phyloP scores from a whole-genome alignment of 2,888 invertebrate genomes.

The Thymelicus lineola region DNA sequence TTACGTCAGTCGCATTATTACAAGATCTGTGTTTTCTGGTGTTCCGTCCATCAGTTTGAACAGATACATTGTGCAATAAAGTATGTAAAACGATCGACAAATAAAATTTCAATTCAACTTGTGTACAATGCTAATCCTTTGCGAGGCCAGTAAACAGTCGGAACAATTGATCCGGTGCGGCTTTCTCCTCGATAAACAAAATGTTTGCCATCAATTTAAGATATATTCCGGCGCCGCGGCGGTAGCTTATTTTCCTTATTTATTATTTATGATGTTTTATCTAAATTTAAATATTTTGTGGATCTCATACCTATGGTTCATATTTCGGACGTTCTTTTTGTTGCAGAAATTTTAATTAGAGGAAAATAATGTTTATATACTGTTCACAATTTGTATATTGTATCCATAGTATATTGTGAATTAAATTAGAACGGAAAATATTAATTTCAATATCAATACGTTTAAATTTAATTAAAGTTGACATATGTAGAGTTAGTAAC shows the following conservation, averaged over 20 bases:
- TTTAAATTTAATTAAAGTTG: too few relatives aligned
- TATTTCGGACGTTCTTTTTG: too few relatives aligned
- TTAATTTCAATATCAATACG: too few relatives aligned
- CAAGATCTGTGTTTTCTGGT: neutral
- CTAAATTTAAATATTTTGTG: neutral
- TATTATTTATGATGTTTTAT: neutral
- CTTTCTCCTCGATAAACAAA: constrained; percentile 11
- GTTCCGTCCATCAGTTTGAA: neutral
- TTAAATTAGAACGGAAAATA: too few relatives aligned
- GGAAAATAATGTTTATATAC: too few relatives aligned
- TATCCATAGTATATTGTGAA: too few relatives aligned
- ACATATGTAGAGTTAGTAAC: too few relatives aligned
- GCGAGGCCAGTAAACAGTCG: neutral
- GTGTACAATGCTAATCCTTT: neutral
- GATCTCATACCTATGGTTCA: neutral
- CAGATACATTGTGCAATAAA: neutral
- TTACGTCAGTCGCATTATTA: too few relatives aligned
- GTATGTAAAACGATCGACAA: too few relatives aligned
- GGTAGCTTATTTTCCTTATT: neutral
- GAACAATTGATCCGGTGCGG: neutral
- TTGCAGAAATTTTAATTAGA: too few relatives aligned
- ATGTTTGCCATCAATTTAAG: constrained; percentile 5
- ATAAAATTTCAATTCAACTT: neutral
- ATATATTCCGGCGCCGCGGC: neutral
- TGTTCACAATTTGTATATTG: too few relatives aligned